A percentile compares a stretch with the other conserved stretches of the same genome.
These are phyloP conservation scores for Zelostemma sp. DNA, from an alignment of 1,140 invertebrate genomes.

Conservation along the genomic window DNA sequence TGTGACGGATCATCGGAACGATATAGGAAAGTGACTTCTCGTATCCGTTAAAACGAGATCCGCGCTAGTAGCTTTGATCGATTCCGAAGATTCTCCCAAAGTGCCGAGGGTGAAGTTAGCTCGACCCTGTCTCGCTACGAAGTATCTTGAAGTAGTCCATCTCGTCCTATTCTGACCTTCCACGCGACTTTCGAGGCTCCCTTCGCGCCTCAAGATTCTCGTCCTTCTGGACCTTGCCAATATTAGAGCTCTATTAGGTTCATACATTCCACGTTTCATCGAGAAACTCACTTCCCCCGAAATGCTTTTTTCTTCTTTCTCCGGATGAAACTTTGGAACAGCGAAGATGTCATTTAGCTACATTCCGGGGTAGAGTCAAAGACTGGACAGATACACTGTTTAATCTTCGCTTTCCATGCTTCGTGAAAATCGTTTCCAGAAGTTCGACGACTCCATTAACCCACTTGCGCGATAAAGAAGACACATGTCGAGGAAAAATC, in stretches of 20 bases:
- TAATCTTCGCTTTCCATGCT: slow-evolving; percentile 56
- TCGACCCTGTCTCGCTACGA: slow-evolving; percentile 39
- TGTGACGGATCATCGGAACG: slow-evolving; percentile 9
- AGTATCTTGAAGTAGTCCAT: slow-evolving; percentile 54
- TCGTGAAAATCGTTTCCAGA: slow-evolving; percentile 52
- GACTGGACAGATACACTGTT: slow-evolving; percentile 36
- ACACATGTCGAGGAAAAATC: slow-evolving; percentile 45
- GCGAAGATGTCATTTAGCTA: no score
- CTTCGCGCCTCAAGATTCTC: slow-evolving; percentile 14
- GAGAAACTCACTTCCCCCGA: background rate
- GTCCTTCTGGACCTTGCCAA: slow-evolving; percentile 20
- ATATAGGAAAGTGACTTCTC: slow-evolving; percentile 16
- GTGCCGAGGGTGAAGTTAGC: slow-evolving; percentile 32
- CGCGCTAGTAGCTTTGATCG: slow-evolving; percentile 23
- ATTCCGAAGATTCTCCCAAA: slow-evolving; percentile 28
- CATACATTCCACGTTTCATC: background rate
- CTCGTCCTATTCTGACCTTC: slow-evolving; percentile 50
- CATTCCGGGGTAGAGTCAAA: slow-evolving; percentile 43
- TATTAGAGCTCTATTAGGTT: slow-evolving; percentile 19
- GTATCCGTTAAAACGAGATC: slow-evolving; percentile 10
- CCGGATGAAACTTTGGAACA: background rate
- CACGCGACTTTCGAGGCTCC: slow-evolving; percentile 38
- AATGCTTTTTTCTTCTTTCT: background rate
- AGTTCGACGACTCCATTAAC: slow-evolving; percentile 60
- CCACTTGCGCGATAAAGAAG: slow-evolving; percentile 53